Conservation (phyloP, 2,888 invertebrate genomes). For the Aricia artaxerxes region DNA sequence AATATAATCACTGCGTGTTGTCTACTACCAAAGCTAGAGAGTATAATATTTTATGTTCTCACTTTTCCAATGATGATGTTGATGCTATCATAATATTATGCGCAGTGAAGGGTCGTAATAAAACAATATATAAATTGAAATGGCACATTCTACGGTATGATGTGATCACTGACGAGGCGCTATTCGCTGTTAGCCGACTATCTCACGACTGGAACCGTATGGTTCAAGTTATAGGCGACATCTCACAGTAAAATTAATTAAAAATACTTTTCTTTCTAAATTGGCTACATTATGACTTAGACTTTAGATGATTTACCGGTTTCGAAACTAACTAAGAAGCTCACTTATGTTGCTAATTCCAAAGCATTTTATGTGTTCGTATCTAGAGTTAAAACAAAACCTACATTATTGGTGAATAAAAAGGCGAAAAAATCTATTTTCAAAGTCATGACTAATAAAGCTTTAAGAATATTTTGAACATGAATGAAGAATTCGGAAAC, state of each 20-base stretch:
- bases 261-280: not conserved
- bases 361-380: too few species aligned
- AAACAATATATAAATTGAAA: slow-evolving; percentile 13
- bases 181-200: slow-evolving; percentile 59
- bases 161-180: slow-evolving; percentile 62
- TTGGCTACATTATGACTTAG: not conserved
- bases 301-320: too few species aligned
- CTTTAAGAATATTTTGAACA: not conserved
- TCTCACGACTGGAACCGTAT: slow-evolving; percentile 53
- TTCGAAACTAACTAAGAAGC: too few species aligned
- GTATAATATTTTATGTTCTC: not conserved
- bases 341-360: too few species aligned
- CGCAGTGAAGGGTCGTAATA: not conserved
- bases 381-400: not conserved
- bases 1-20: too few species aligned
- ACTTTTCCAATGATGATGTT: not conserved
- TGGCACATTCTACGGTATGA: slow-evolving; percentile 32
- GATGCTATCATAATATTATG: not conserved
- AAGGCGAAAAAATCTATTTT: too few species aligned
- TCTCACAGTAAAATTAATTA: not conserved
- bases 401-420: not conserved
- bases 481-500: not conserved
- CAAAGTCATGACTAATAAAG: not conserved
- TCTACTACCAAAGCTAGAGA: not conserved
- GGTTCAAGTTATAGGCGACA: slow-evolving; percentile 38